Conservation (phyloP, 1,140 invertebrate genomes). For the Panagrolaimus sp. region DNA sequence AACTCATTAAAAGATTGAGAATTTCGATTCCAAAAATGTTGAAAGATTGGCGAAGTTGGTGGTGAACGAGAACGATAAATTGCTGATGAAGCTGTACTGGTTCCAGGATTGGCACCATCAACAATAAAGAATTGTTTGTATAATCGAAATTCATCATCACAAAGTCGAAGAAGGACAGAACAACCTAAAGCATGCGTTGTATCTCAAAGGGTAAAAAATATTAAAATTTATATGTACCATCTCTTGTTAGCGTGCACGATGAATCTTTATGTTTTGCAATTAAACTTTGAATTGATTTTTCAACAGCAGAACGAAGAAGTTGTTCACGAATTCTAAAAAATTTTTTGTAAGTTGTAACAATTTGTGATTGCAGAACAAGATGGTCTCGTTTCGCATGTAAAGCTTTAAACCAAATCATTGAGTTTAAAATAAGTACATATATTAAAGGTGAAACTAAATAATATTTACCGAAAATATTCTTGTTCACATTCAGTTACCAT, state of each 20-base stretch:
- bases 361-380: no score
- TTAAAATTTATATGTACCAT: slow-evolving; percentile 10
- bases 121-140: slow-evolving; percentile 53
- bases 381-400: no score
- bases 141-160: slow-evolving; percentile 55
- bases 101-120: slow-evolving; percentile 3
- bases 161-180: slow-evolving; percentile 48
- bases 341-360: no score
- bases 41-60: neutral
- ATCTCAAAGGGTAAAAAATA: no score
- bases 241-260: slow-evolving; percentile 48
- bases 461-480: slow-evolving; percentile 35
- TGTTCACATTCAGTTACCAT: slow-evolving; percentile 41
- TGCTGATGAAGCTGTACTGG: neutral
- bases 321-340: slow-evolving; percentile 37
- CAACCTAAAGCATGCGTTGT: slow-evolving; percentile 24
- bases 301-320: slow-evolving; percentile 46
- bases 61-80: no score
- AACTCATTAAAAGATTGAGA: slow-evolving; percentile 61
- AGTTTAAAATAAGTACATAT: no score
- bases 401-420: no score
- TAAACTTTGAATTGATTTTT: slow-evolving; percentile 43
- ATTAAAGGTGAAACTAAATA: no score
- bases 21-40: neutral
- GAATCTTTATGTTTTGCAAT: slow-evolving; percentile 39